Conservation (phyloP, 2,888 invertebrate genomes). For the Oscheius sp. region DNA sequence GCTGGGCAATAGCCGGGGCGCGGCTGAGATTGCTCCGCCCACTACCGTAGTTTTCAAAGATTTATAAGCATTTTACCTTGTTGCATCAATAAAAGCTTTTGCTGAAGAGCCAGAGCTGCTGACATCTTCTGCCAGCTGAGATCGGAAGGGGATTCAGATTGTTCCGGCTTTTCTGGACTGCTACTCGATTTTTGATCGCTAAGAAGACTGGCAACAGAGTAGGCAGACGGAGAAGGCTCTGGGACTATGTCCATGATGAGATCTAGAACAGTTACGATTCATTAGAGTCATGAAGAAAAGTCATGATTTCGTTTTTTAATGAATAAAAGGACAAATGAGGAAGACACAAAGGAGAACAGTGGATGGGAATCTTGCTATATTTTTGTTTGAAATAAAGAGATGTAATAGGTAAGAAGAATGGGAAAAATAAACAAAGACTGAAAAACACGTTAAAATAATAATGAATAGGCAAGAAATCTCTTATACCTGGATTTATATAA, state of each 20-base stretch:
- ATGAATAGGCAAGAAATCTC: background rate
- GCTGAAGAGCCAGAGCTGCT: slow-evolving; percentile 47
- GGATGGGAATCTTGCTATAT: background rate
- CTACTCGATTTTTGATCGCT: slow-evolving; percentile 15
- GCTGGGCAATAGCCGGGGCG: too few relatives aligned
- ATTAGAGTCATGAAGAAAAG: background rate
- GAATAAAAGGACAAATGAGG: slow-evolving; percentile 2
- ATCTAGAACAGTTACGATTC: background rate
- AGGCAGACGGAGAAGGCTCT: slow-evolving; percentile 14
- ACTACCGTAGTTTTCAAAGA: slow-evolving; percentile 19
- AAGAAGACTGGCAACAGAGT: slow-evolving; percentile 31
- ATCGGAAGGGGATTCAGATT: slow-evolving; percentile 10
- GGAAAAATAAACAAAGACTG: background rate
- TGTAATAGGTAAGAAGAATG: background rate
- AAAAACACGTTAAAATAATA: background rate
- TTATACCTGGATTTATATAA: background rate
- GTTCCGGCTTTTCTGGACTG: slow-evolving; percentile 7
- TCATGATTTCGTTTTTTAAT: too few relatives aligned
- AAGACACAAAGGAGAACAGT: background rate
- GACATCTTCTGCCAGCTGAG: slow-evolving; percentile 50
- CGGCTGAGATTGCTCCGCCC: slow-evolving; percentile 17
- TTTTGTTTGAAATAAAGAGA: too few relatives aligned
- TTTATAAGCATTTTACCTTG: slow-evolving; percentile 34
- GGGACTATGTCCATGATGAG: slow-evolving; percentile 22
- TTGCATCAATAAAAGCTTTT: slow-evolving; percentile 52